phyloP scores from a whole-genome alignment of 1,140 invertebrate genomes.

The Orussus abietinus region DNA sequence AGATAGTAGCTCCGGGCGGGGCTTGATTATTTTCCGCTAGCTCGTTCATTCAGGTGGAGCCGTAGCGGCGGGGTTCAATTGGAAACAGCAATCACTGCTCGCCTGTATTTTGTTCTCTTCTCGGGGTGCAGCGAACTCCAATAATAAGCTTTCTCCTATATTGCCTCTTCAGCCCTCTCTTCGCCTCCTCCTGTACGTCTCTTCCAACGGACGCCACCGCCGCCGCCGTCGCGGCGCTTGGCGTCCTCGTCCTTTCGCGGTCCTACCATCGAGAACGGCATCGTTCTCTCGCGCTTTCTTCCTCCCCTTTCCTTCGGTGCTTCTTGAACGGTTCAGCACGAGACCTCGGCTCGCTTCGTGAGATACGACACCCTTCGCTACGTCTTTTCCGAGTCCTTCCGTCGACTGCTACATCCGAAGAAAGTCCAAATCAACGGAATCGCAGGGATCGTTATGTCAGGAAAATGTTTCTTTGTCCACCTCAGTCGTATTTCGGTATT shows the following conservation, averaged over 20 bases:
- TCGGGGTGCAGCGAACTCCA: conserved; percentile 50
- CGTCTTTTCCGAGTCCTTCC: conserved; percentile 1
- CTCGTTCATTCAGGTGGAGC: conserved; percentile 53
- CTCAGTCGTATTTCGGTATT: no score
- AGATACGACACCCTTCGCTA: not conserved
- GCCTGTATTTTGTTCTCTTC: conserved; percentile 54
- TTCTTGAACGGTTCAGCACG: no score
- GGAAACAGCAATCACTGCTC: conserved; percentile 56
- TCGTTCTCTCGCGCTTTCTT: conserved; percentile 13
- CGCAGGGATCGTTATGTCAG: no score
- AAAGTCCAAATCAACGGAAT: no score
- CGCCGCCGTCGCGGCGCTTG: conserved; percentile 19
- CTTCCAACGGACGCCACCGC: no score
- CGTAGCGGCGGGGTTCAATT: conserved; percentile 50
- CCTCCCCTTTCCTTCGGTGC: conserved; percentile 11
- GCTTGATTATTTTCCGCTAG: conserved; percentile 56
- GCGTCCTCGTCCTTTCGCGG: conserved; percentile 21
- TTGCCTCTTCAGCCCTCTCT: conserved; percentile 47
- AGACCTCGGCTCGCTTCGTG: no score
- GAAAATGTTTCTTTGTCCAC: no score
- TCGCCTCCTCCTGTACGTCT: conserved; percentile 21
- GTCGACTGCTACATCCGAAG: no score
- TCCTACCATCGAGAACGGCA: no score
- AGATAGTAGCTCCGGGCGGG: conserved; percentile 49
- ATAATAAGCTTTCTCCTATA: conserved; percentile 57